Evolutionary conservation across 2,113 vertebrate genomes (phyloP).

Genomic region (Candoia aspera): DNA sequence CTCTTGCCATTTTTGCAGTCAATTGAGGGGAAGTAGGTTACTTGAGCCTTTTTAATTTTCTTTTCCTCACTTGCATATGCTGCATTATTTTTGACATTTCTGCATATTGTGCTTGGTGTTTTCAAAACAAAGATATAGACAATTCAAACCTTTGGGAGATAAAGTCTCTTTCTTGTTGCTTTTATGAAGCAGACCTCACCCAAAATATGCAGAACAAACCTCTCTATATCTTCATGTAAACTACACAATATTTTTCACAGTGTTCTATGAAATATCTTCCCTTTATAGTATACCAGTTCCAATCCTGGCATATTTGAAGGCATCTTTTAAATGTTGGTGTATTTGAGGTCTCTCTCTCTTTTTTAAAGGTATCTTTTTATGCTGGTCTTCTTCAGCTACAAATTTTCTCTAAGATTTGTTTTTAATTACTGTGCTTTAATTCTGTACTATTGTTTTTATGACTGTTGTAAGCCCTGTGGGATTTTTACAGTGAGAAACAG

Average conservation of each 20-base stretch:
- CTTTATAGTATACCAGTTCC: background rate
- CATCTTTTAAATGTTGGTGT: background rate
- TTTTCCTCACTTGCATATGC: slow-evolving; percentile 31
- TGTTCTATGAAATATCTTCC: background rate
- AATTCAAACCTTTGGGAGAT: background rate
- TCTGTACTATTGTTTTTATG: background rate
- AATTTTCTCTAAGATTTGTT: background rate
- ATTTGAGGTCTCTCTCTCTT: background rate
- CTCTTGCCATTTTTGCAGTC: slow-evolving; percentile 14
- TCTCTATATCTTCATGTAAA: background rate
- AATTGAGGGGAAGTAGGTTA: background rate
- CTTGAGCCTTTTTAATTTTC: slow-evolving; percentile 28
- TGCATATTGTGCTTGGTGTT: slow-evolving; percentile 18
- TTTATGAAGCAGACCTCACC: background rate
- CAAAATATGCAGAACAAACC: background rate
- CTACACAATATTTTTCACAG: background rate
- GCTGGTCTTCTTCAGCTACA: background rate
- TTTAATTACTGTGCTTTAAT: background rate
- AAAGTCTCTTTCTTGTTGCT: background rate
- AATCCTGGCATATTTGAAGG: background rate
- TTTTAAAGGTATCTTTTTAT: background rate
- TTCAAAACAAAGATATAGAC: background rate
- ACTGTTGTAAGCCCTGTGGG: background rate
- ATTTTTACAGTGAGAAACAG: too few relatives aligned
- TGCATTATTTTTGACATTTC: background rate